A percentile compares a stretch with the other conserved stretches of the same genome.
Evolutionary conservation across 2,113 vertebrate species (phyloP).

Genomic region (Rana temporaria): DNA sequence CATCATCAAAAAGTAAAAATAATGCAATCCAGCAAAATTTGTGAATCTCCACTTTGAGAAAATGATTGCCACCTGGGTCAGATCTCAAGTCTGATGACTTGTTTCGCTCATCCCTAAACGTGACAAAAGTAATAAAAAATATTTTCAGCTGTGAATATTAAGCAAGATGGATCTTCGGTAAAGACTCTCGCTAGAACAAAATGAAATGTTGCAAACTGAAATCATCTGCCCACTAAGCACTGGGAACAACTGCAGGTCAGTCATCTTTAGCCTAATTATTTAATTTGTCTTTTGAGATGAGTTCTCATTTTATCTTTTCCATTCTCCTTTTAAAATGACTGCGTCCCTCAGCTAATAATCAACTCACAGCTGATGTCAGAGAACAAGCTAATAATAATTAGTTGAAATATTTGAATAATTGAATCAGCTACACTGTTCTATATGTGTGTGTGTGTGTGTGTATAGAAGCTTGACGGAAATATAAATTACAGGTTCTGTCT

Average conservation of each 20-base stretch:
- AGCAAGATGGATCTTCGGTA: too few species aligned
- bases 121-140: too few species aligned
- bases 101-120: too few species aligned
- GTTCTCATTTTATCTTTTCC: conserved; percentile 52
- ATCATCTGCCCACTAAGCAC: conserved; percentile 14
- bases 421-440: conserved; percentile 12
- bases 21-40: too few species aligned
- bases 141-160: too few species aligned
- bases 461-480: conserved; percentile 17
- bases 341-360: conserved; percentile 52
- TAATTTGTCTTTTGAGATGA: conserved; percentile 48
- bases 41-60: too few species aligned
- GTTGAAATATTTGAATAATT: conserved; percentile 48
- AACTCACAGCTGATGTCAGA: conserved; percentile 43
- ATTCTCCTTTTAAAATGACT: conserved; percentile 34
- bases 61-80: too few species aligned
- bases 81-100: too few species aligned
- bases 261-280: conserved; percentile 55
- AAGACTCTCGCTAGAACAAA: neutral
- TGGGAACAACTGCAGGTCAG: conserved; percentile 36
- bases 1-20: too few species aligned
- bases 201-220: neutral
- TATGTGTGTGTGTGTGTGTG: neutral
- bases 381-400: conserved; percentile 53
- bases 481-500: neutral